Conservation (phyloP, 1,140 invertebrate species). For the Apis laboriosa region DNA sequence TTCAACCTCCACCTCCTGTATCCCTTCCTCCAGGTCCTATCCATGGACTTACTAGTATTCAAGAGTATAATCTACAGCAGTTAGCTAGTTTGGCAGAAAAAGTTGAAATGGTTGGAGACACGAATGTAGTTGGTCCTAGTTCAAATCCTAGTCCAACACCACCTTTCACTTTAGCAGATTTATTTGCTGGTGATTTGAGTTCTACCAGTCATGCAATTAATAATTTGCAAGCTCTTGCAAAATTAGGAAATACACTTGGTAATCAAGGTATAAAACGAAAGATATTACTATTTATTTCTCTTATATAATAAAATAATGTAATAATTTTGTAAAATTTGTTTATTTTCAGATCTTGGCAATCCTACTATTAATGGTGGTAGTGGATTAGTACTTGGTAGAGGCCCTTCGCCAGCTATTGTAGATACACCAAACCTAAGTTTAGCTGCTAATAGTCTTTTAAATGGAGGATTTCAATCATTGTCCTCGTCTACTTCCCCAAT, state of each 20-base stretch:
- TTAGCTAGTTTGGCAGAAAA: constrained; percentile 89
- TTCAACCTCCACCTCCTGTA: constrained; percentile 79
- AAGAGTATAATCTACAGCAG: constrained; percentile 91
- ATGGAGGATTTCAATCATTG: constrained; percentile 81
- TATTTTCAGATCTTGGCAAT: constrained; percentile 74
- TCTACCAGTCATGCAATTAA: constrained; percentile 89
- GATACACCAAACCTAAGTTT: constrained; percentile 79
- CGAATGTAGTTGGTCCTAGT: constrained; percentile 79
- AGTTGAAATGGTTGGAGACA: constrained; percentile 77
- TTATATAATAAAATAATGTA: neutral
- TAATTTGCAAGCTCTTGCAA: constrained; percentile 93
- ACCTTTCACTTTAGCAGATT: constrained; percentile 87
- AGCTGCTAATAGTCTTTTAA: constrained; percentile 80
- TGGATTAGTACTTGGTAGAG: constrained; percentile 78
- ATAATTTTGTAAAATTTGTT: neutral
- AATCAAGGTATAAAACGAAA: constrained; percentile 82
- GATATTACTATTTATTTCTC: neutral
- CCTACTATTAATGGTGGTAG: constrained; percentile 74
- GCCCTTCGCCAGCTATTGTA: constrained; percentile 81
- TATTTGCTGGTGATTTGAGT: constrained; percentile 87
- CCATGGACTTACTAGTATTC: constrained; percentile 86
- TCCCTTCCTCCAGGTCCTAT: constrained; percentile 78
- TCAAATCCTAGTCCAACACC: constrained; percentile 86
- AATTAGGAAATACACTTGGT: constrained; percentile 86
- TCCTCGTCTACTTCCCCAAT: constrained; percentile 85